Conservation (phyloP, 2,113 vertebrate species). For the Phylloscopus whistleri region DNA sequence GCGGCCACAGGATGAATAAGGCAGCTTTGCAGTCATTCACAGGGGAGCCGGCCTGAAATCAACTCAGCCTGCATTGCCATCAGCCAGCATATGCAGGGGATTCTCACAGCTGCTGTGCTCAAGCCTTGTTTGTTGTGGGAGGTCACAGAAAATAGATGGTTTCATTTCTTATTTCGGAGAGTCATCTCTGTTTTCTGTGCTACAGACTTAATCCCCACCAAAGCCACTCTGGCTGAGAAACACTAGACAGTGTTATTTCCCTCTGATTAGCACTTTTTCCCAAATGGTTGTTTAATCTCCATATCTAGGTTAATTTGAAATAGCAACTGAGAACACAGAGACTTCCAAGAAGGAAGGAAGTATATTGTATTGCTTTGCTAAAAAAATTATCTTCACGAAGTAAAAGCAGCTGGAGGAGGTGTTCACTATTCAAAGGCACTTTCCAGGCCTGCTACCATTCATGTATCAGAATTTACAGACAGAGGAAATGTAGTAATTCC, state of each 20-base stretch:
- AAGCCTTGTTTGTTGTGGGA: conserved; percentile 22
- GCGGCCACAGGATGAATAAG: not conserved
- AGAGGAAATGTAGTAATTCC: not conserved
- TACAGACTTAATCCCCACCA: conserved; percentile 27
- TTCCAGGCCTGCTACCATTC: not conserved
- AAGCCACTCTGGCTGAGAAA: conserved; percentile 39
- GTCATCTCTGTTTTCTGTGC: conserved; percentile 9
- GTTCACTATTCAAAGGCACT: not conserved
- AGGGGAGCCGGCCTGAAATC: conserved; percentile 18
- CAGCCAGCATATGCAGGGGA: conserved; percentile 36
- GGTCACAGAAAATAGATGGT: conserved; percentile 46
- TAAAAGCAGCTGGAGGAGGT: not conserved
- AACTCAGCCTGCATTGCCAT: not conserved
- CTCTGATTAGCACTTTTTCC: conserved; percentile 24
- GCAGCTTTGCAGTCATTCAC: conserved; percentile 10
- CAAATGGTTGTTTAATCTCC: conserved; percentile 46
- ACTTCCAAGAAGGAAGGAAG: not conserved
- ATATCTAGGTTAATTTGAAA: conserved; percentile 54
- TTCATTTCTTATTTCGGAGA: conserved; percentile 40
- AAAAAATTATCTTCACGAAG: not conserved
- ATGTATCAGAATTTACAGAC: not conserved
- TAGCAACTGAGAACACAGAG: not conserved
- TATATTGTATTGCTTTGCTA: not conserved
- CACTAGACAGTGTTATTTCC: conserved; percentile 15
- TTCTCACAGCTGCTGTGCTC: conserved; percentile 46